Conservation (phyloP, 2,113 vertebrate genomes). For the Emydocephalus ijimae region DNA sequence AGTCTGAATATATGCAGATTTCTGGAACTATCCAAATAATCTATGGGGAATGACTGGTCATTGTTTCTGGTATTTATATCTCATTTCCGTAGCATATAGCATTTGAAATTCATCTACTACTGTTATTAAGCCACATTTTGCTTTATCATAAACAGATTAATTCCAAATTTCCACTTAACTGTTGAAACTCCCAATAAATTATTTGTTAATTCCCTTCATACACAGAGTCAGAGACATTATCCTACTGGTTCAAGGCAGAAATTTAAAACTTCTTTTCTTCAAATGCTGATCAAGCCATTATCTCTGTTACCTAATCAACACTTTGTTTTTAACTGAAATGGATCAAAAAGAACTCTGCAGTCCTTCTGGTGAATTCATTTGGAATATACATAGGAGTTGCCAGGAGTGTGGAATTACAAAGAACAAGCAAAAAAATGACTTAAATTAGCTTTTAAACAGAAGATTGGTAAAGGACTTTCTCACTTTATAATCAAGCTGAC, state of each 20-base stretch:
- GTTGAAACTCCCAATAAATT: not conserved
- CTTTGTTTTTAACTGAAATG: not conserved
- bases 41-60: not conserved
- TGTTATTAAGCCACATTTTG: not conserved
- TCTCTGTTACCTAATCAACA: not conserved
- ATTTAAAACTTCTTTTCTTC: not conserved
- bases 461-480: not conserved
- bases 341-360: not conserved
- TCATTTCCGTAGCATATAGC: not conserved
- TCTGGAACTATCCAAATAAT: not conserved
- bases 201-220: not conserved
- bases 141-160: not conserved
- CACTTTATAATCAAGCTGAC: not conserved
- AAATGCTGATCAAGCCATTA: not conserved
- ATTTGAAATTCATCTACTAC: constrained; percentile 3
- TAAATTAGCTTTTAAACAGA: not conserved
- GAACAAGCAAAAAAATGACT: not conserved
- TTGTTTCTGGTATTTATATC: not conserved
- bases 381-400: not conserved
- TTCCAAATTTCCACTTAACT: constrained; percentile 1
- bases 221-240: not conserved
- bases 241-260: not conserved
- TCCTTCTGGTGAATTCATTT: not conserved
- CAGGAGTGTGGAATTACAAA: too few species aligned
- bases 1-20: not conserved